Base-by-base conservation (phyloP, 2,113 vertebrate species). In the Limanda limanda region DNA sequence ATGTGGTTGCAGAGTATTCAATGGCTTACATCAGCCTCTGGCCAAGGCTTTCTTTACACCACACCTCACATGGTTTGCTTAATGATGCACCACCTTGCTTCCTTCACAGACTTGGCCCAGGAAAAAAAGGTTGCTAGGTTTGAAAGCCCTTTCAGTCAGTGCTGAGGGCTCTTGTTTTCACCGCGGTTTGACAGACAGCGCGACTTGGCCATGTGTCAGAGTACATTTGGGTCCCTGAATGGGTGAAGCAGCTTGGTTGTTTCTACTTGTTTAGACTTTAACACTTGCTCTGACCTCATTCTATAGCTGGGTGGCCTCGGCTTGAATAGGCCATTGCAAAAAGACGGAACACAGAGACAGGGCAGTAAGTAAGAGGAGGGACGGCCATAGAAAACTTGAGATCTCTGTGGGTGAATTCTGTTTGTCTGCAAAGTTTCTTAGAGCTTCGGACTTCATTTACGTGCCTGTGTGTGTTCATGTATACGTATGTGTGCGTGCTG, bases 81-180 rank as follows among this genome's bases (percentile, higher is more conserved):
- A 76, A 83, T 78, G 80, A 82, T 84, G 86, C 81, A 65, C 52
- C 72, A 69, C 68, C 84, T 76, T 79, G 67, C 80, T 78, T 76
- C 74, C 75, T 72, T 73, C 73, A 76, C 78, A 62, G 27, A 21
- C 65, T 79, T 78, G 74, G 82, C 67, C 45, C 1, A 0, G 20
- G 62, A 56, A 74, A 68, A 84, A 73, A 83, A 86, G 78, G 54
- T 45, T 65, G 60, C 40, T 18, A 40, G 45, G 68, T 74, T 57
- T 87, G 70, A 85, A 92, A 83, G 59, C 12, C 75, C 74, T 87
- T 87, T 86, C 74, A 83, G 60, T 63, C 72, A 18, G 63, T 20
- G 65, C 59, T 72, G 51, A 85, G 81, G 55, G 75, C 68, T 45
- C 52, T 37, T 79, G 67, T 81, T 81, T 79, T 66, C 57, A 58